Percentiles rank a stretch among this genome's conserved stretches.
Conservation (phyloP, 2,888 invertebrate species). For the Tachina fera region DNA sequence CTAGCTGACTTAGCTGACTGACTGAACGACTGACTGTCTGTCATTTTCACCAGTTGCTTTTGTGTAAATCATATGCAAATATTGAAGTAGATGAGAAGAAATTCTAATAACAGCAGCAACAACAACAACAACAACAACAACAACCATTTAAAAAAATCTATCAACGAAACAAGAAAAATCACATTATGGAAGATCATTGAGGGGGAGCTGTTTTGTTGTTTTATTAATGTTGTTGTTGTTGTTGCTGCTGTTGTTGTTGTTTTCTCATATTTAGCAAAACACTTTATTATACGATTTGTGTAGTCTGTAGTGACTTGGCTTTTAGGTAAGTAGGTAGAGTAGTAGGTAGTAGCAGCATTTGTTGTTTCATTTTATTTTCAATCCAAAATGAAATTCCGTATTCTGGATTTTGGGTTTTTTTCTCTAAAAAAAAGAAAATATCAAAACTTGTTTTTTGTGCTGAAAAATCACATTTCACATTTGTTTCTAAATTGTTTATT, state of each 20-base stretch:
- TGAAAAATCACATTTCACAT: slow-evolving; percentile 71
- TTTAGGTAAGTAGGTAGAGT: no score
- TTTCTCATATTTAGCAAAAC: slow-evolving; percentile 9
- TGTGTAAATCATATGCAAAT: slow-evolving; percentile 70
- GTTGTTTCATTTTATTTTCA: slow-evolving; percentile 49
- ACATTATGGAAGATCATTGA: slow-evolving; percentile 42
- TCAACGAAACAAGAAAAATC: slow-evolving; percentile 30
- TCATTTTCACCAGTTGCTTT: slow-evolving; percentile 33
- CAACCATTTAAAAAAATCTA: slow-evolving; percentile 45
- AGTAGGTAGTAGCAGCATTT: background rate
- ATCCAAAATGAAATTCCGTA: slow-evolving; percentile 41
- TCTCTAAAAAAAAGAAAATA: slow-evolving; percentile 64
- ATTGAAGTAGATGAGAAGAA: slow-evolving; percentile 64
- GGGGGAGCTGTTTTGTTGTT: slow-evolving; percentile 48
- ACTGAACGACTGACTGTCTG: background rate
- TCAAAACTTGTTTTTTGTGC: slow-evolving; percentile 67
- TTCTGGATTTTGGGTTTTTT: slow-evolving; percentile 64
- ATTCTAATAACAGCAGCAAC: slow-evolving; percentile 44
- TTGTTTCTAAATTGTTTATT: slow-evolving; percentile 34
- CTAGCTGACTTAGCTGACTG: background rate
- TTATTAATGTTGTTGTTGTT: background rate
- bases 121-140: slow-evolving; percentile 18
- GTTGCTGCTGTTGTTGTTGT: background rate
- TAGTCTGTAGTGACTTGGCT: slow-evolving; percentile 27
- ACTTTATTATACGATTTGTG: background rate